Base-by-base conservation (phyloP, 1,140 invertebrate species). In the Dinoponera quadriceps region DNA sequence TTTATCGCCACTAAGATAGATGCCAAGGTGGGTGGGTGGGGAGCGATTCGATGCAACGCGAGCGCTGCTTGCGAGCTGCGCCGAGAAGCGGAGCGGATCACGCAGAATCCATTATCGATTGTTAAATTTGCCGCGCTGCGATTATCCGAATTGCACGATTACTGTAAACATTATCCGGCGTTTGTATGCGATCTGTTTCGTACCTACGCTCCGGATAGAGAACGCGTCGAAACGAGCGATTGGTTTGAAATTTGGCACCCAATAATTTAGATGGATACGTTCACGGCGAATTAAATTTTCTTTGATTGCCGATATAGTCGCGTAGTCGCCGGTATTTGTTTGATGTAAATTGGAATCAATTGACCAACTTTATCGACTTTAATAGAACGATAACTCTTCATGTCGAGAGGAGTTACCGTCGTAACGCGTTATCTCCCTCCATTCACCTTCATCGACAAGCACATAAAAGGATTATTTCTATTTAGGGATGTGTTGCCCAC, bases 91-190 rank as follows among this genome's bases (percentile, higher is more conserved):
- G 49, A 57, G 20, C 29, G 74, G 66, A 77, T 77, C 29, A 55
- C 25, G 48, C 49, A 20, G n/a, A 66, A 54, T 66, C 48, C n/a
- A n/a, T n/a, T 49, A 48, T 16, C 63, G 25, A 75, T 77, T 29
- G 74, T 77, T 77, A 66, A 77, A 77, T 77, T 48, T 66, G 27
- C 27, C 20, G 20, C 29, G 20, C 13, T 9, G 16, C 60, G 20
- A 55, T 66, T 66, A 77, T 66, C 27, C 74, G 48, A 44, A 77
- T 77, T 22, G 63, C n/a, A n/a, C 29, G 49, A 77, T 77, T 77
- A 77, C 60, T 77, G 48, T 62, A 77, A 77, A 77, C 49, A 66
- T 77, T 77, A 77, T 77, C 27, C 73, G 20, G 27, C 38, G 60
- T 18, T 77, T 51, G 62, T 77, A 77, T 33, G 16, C 25, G 27